Evolutionary conservation across 2,797 vertebrate genomes (phyloP).

Genomic region (Chiloscyllium punctatum): DNA sequence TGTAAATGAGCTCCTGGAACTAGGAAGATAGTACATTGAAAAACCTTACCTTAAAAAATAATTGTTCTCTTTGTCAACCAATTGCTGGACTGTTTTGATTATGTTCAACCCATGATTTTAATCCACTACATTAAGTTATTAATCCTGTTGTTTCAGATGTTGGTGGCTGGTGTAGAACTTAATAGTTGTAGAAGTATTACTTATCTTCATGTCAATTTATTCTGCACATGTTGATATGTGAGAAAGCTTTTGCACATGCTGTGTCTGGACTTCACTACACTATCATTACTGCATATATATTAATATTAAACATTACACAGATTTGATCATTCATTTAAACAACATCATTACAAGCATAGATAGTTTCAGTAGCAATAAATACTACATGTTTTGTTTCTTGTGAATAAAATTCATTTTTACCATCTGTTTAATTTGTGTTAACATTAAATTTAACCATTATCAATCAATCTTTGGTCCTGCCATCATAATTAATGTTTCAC

Average conservation of each 20-base stretch:
- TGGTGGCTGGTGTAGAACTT: not conserved
- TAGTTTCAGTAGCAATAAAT: conserved; percentile 19
- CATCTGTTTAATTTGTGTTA: not conserved
- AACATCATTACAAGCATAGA: not conserved
- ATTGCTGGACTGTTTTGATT: not conserved
- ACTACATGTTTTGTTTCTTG: not conserved
- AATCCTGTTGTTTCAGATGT: not conserved
- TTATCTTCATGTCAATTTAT: conserved; percentile 6
- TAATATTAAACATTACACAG: not conserved
- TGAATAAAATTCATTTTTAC: not conserved
- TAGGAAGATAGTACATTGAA: not conserved
- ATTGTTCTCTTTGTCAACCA: not conserved
- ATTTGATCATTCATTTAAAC: not conserved
- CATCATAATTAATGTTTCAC: not conserved
- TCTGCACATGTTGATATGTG: not conserved
- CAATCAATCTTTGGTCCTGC: not conserved
- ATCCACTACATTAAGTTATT: not conserved
- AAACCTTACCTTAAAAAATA: not conserved
- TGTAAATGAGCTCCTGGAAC: not conserved
- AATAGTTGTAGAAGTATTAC: not conserved
- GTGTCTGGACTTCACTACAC: not conserved
- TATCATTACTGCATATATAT: not conserved
- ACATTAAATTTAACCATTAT: not conserved
- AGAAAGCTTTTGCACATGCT: not conserved
- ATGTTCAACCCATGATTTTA: not conserved